Evolutionary conservation across 1,140 invertebrate genomes (phyloP), one percentile per base, ranked within the genome.

Genomic region (Drosophila simulans): DNA sequence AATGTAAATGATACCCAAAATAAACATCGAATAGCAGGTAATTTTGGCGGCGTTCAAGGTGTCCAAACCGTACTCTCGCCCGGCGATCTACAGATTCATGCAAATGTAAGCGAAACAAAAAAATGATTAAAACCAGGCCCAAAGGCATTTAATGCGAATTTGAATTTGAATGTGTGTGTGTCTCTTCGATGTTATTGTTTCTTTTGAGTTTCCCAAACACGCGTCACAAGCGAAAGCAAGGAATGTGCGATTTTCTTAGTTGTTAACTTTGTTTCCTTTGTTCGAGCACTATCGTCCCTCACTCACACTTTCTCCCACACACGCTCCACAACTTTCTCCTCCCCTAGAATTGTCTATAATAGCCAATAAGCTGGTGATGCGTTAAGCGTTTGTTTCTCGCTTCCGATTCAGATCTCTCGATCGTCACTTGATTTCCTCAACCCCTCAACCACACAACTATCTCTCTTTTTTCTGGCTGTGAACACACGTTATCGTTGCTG

Each of bases 41-140:
- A 91, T 90, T 85, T 91, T 91, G 89, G 80, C 79, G 80, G 79
- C 79, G 75, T 82, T 59, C 77, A 80, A 71, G 77, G 86, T 90
- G 86, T 73, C 69, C 84, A 80, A 77, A 55, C 76, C 70, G 80
- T 85, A 83, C 70, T 91, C 76, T 89, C 90, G 83, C 77, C 91
- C 73, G 91, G 91, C 81, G 90, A 92, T 80, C 80, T 92, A 90
- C 91, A 92, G 77, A 90, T 92, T 89, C 91, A 92, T 91, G 85
- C 82, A 90, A 92, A 92, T 90, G 91, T 92, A 92, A 92, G 91
- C 80, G 78, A 88, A 22, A 22, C 20, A 22, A 22, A 70, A 65
- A 57, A n/a, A 55, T 10, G 31, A 43, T 57, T 60, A 51, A 71
- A 52, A 25, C 59, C 34, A 62, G 55, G 45, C 35, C 54, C 55